phyloP scores from a whole-genome alignment of 2,888 invertebrate genomes.

The Aleiodes alternator region DNA sequence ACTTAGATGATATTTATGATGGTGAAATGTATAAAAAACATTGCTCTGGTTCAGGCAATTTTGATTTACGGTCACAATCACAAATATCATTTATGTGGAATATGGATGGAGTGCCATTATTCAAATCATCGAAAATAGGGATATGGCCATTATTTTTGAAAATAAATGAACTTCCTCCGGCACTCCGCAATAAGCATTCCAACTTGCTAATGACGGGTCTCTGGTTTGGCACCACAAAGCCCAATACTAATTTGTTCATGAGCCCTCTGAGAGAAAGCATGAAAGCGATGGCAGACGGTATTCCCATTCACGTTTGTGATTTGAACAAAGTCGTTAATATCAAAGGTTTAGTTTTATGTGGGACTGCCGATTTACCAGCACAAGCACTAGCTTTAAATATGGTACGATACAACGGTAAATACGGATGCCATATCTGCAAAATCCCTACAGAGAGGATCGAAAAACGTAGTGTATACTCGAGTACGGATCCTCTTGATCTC shows the following conservation, averaged over 20 bases:
- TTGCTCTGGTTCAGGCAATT: not conserved
- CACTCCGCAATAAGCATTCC: slow-evolving; percentile 30
- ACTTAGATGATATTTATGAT: slow-evolving; percentile 12
- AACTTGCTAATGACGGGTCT: slow-evolving; percentile 44
- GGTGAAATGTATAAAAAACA: slow-evolving; percentile 20
- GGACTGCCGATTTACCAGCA: slow-evolving; percentile 49
- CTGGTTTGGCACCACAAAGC: slow-evolving; percentile 41
- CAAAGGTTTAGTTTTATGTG: slow-evolving; percentile 35
- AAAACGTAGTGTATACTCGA: slow-evolving; percentile 28
- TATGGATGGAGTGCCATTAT: slow-evolving; percentile 37
- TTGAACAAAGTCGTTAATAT: slow-evolving; percentile 33
- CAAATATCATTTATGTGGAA: slow-evolving; percentile 36
- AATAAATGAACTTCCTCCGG: slow-evolving; percentile 44
- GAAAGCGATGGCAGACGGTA: too few relatives aligned
- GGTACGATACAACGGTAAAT: slow-evolving; percentile 50
- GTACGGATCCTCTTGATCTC: slow-evolving; percentile 3
- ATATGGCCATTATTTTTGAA: slow-evolving; percentile 44
- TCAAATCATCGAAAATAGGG: slow-evolving; percentile 16
- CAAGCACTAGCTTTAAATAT: slow-evolving; percentile 47
- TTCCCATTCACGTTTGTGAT: too few relatives aligned
- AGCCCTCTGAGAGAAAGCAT: slow-evolving; percentile 36
- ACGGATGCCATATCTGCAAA: slow-evolving; percentile 51
- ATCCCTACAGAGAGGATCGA: slow-evolving; percentile 36
- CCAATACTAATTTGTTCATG: slow-evolving; percentile 42
- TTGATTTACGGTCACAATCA: not conserved